phyloP scores from a whole-genome alignment of 2,113 vertebrate genomes.

The Leucoraja erinaceus region DNA sequence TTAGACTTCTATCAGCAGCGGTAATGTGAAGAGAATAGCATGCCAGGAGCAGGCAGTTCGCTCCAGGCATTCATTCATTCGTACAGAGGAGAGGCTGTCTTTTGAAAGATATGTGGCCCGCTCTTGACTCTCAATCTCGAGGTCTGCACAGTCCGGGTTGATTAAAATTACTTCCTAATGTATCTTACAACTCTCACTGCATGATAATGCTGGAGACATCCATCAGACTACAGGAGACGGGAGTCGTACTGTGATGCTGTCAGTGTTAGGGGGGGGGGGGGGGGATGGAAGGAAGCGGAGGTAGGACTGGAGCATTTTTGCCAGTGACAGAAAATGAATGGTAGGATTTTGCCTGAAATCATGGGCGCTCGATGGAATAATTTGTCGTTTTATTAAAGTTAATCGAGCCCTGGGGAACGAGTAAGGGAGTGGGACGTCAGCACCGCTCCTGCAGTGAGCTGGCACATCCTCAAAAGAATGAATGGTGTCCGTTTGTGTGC shows the following conservation, averaged over 20 bases:
- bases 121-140: neutral
- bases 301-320: neutral
- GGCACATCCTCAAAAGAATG: too few relatives aligned
- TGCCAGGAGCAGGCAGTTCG: neutral
- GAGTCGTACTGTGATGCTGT: neutral
- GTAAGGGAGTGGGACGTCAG: too few relatives aligned
- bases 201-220: neutral
- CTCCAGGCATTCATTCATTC: conserved; percentile 8
- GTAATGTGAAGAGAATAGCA: neutral
- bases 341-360: neutral
- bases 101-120: neutral
- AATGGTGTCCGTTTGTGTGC: too few relatives aligned
- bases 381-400: neutral
- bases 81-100: neutral
- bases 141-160: neutral
- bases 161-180: neutral
- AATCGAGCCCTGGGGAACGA: too few relatives aligned
- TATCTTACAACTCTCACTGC: neutral
- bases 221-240: neutral
- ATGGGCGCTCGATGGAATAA: neutral
- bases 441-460: too few relatives aligned
- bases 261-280: neutral
- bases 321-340: neutral
- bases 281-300: neutral
- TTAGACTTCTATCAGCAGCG: neutral